A percentile compares a stretch with the other conserved stretches of the same genome.
phyloP scores from a whole-genome alignment of 1,140 invertebrate species.

The Capitella teleta region DNA sequence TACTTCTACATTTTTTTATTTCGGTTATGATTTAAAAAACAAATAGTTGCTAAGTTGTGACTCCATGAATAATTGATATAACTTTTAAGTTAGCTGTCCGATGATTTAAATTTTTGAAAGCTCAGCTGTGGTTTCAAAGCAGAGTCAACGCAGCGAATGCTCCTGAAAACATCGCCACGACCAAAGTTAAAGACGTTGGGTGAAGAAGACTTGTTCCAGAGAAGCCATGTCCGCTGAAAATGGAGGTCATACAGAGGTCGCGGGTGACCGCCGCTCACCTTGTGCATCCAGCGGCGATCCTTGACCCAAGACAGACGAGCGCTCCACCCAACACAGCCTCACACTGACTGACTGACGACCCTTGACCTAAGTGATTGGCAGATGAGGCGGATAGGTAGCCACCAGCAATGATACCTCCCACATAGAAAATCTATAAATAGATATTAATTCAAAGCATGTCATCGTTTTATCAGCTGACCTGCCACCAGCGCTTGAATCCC shows the following conservation, averaged over 20 bases:
- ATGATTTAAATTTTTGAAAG: background rate
- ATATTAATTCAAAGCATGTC: background rate
- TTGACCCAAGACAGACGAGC: conserved; percentile 2
- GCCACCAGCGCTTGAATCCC: conserved; percentile 8
- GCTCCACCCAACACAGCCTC: conserved; percentile 7
- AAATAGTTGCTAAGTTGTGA: background rate
- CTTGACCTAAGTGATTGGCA: background rate
- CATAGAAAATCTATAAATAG: conserved; percentile 8
- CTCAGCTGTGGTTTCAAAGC: background rate
- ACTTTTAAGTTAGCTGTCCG: background rate
- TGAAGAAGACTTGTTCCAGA: conserved; percentile 18
- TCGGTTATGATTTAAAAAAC: background rate
- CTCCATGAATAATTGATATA: background rate
- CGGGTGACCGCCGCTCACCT: background rate
- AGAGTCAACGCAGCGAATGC: background rate
- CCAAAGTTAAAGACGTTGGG: background rate
- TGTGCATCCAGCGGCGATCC: conserved; percentile 11
- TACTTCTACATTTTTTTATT: background rate
- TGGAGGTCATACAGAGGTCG: background rate
- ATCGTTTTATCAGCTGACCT: background rate
- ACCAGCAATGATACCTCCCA: conserved; percentile 1
- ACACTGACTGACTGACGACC: background rate
- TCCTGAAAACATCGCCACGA: background rate
- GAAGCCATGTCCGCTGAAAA: conserved; percentile 22
- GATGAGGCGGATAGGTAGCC: conserved; percentile 4